Base-by-base conservation (phyloP, 2,113 vertebrate genomes). In the Cochlearius cochlearius region DNA sequence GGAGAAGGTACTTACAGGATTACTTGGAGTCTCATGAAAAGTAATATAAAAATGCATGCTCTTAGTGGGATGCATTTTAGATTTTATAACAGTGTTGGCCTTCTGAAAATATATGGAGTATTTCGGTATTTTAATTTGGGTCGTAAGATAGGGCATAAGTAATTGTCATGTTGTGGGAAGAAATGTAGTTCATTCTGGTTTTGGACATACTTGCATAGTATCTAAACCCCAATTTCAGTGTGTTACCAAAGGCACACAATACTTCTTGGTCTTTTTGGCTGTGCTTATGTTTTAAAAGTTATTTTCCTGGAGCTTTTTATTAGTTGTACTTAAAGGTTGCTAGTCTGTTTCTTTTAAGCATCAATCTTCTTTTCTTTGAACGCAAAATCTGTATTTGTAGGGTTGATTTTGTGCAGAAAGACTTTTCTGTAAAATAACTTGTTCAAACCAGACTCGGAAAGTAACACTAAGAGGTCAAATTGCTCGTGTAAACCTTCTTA, bases 1-100 rank as follows among this genome's bases (percentile, higher is more conserved):
- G 99, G 99, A 99, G 97, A 99, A 99, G 99, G 99, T 99, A 97
- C 91, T 96, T 96, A 39, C 5, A 71, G 60, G 19, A 66, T 94
- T 83, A 59, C 27, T n/a, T 94, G 50, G 9, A 58, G 8, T 43
- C 63, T 59, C 12, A 86, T 78, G 30, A 74, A 69, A 91, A 83
- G 22, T 63, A 36, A 38, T 38, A 25, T 8, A 49, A 52, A 69
- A 64, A 84, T 9, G 6, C 3, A 5, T 63, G 29, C 29, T 77
- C 4, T 74, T 62, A 55, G 59, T 32, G 10, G 43, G 14, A 56
- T 75, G 43, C 26, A 32, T 36, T 86, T 90, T 72, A 45, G 67
- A 66, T 77, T 71, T 63, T 72, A 7, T 32, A 47, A 34, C 22
- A 71, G 10, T 22, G 10, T 68, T 91, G 73, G 11, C 25, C 22